Evolutionary conservation across 2,888 invertebrate species (phyloP).

Genomic region (Cryptosula pallasiana): DNA sequence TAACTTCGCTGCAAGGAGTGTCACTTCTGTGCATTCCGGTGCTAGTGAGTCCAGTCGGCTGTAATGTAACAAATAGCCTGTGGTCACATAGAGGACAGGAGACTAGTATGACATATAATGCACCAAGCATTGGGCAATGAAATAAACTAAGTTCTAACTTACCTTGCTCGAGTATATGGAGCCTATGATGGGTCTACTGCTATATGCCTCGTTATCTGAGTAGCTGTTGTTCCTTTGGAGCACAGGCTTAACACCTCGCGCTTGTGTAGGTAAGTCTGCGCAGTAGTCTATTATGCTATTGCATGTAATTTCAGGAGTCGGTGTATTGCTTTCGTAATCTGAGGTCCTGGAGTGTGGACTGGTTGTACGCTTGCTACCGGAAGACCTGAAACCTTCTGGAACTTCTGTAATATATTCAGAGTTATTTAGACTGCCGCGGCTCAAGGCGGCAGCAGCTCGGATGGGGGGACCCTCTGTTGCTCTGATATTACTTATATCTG

Average conservation of each 20-base stretch:
- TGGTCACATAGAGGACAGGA: too few species aligned
- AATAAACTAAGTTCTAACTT: too few species aligned
- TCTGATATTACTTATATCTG: not conserved
- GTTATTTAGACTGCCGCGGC: not conserved
- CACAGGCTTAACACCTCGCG: not conserved
- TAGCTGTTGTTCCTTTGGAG: not conserved
- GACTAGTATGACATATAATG: too few species aligned
- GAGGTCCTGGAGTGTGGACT: slow-evolving; percentile 6
- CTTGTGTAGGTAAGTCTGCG: not conserved
- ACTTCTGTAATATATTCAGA: not conserved
- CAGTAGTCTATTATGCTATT: slow-evolving; percentile 7
- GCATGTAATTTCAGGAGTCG: not conserved
- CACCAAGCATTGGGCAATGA: too few species aligned
- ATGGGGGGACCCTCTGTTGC: not conserved
- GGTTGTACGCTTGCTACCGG: not conserved
- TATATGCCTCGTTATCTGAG: not conserved
- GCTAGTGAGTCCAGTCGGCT: not conserved
- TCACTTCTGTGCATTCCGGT: not conserved
- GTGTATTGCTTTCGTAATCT: slow-evolving; percentile 19
- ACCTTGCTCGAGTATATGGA: not conserved
- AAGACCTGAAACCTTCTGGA: slow-evolving; percentile 17
- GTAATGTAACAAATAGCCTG: too few species aligned
- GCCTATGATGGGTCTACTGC: not conserved
- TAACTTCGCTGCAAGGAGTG: slow-evolving; percentile 7
- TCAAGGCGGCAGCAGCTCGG: not conserved